Base-by-base conservation (phyloP, 1,140 invertebrate species). In the Agrypnia vestita region DNA sequence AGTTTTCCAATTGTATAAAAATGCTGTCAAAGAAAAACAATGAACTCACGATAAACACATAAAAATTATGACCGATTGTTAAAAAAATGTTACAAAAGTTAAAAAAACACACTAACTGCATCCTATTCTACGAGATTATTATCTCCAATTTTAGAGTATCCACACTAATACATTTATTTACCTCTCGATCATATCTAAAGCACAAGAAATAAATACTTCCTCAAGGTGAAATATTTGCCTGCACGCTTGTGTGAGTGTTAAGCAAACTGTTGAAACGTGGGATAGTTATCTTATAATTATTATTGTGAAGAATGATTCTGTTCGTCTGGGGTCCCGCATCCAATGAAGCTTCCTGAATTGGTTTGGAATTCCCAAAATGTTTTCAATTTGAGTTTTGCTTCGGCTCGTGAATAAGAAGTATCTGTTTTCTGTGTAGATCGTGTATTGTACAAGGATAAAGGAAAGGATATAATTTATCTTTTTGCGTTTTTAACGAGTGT, bases 91-190 rank as follows among this genome's bases (percentile, higher is more conserved):
- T 56, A 1, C 53, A 15, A 56, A 35, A 35, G 25, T 35, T n/a
- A 35, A 35, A 35, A 62, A 19, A 21, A 62, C 25, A 62, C 19
- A 21, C 8, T 35, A 13, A 62, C 19, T 43, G 59, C 25, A 62
- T 62, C 59, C 19, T 62, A 62, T 62, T 62, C 17, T 8, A 13
- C 21, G 53, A 25, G 59, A 62, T 62, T 19, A n/a, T 35, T 62
- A 62, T 62, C 59, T 56, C 13, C 25, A 62, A 62, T 62, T 19
- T 43, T 35, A 7, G 59, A 21, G 8, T 62, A 62, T 35, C 19
- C 59, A 51, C 59, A 25, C 59, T 62, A 21, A 12, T 62, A 62
- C 59, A 62, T 12, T 62, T 62, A 62, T 62, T 62, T 62, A 62
- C 25, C 25, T 62, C 25, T 62, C 53, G 53, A 56, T 56, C 12